Evolutionary conservation across 2,888 invertebrate species (phyloP).

Genomic region (Oegoconia quadripuncta): DNA sequence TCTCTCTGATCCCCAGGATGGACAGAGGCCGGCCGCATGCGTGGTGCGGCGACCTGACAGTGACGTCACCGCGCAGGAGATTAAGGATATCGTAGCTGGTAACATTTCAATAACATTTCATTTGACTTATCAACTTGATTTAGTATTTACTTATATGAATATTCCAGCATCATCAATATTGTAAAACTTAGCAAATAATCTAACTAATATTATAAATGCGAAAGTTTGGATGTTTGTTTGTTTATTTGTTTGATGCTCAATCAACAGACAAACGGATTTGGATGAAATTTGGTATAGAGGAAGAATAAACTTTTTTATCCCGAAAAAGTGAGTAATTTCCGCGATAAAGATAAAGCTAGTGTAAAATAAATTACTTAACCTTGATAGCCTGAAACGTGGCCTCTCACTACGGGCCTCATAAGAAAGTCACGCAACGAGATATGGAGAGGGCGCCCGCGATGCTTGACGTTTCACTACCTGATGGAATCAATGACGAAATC

Average conservation of each 20-base stretch:
- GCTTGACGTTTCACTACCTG: too few relatives aligned
- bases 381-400: background rate
- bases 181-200: background rate
- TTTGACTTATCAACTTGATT: background rate
- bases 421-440: too few relatives aligned
- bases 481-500: too few relatives aligned
- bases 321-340: background rate
- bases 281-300: too few relatives aligned
- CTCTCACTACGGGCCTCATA: too few relatives aligned
- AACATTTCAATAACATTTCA: background rate
- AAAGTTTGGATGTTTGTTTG: too few relatives aligned
- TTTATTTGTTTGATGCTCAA: too few relatives aligned
- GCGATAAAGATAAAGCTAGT: background rate
- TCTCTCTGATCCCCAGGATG: constrained; percentile 38
- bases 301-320: too few relatives aligned
- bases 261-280: too few relatives aligned
- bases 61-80: constrained; percentile 45
- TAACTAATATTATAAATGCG: too few relatives aligned
- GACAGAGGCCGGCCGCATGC: constrained; percentile 48
- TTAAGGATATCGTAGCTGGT: constrained; percentile 52
- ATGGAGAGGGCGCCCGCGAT: too few relatives aligned
- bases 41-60: constrained; percentile 35
- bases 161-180: background rate
- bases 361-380: background rate
- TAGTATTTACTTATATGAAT: background rate